Evolutionary conservation across 2,888 invertebrate species (phyloP), one percentile per base, ranked within the genome.

Genomic region (Furcula furcula): DNA sequence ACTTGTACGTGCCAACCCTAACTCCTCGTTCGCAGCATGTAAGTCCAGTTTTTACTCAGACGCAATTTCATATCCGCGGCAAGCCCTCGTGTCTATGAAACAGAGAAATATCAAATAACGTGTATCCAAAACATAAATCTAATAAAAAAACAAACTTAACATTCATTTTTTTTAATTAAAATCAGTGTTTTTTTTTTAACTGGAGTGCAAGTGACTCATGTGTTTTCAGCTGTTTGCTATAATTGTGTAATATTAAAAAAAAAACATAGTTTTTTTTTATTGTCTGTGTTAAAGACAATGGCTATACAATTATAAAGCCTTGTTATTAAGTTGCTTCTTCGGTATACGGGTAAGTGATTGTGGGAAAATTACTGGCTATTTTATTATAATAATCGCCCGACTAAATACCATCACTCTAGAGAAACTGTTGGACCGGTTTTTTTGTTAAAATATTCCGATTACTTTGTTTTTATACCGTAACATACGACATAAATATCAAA

Each of bases 271-370:
- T 16, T 43, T 35, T 31, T 37, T 34, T 20, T 29, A 2, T 13
- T 31, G 46, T 46, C 33, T 10, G 35, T 30, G 31, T 44, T 32
- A 26, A 31, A 23, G 14, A 19, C 2, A 29, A 4, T 49, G 22
- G 5, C 14, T 14, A 48, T 41, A 32, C 41, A 21, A 13, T 19
- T 36, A 43, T 49, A 49, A 55, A 49, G 30, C 46, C 21, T 6
- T 25, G n/a, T 35, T 29, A 49, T 46, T 42, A 55, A 31, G 19
- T 26, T 38, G 47, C 36, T 43, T 33, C 31, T 41, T 23, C 34
- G 33, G 13, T 26, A 19, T 13, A 25, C 25, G 31, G 51, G 50
- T 51, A 49, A 29, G 52, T 33, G 21, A 25, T 15, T 28, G 33
- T 52, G 37, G 31, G 47, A 52, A 32, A 11, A 23, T 18, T 29